Conservation (phyloP, 2,797 vertebrate genomes). For the Sebastes cheni region DNA sequence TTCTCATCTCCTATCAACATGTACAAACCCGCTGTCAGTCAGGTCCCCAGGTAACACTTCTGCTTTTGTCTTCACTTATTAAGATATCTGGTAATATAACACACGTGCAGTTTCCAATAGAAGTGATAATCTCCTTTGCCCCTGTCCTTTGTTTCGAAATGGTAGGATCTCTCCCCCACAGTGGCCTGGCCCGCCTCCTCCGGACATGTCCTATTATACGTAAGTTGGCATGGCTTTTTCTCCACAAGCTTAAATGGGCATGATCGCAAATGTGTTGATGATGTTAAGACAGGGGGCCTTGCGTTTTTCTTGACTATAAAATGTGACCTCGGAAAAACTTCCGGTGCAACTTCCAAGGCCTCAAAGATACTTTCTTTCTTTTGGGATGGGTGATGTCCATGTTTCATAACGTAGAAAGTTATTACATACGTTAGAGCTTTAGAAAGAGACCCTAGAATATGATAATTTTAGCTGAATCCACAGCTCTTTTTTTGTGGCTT, state of each 20-base stretch:
- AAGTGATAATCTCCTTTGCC: slow-evolving; percentile 33
- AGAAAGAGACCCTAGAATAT: not conserved
- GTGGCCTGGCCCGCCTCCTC: slow-evolving; percentile 74
- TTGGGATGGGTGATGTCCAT: slow-evolving; percentile 8
- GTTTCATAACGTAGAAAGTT: not conserved
- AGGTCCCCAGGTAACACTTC: slow-evolving; percentile 69
- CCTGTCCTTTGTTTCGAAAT: slow-evolving; percentile 67
- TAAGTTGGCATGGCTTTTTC: slow-evolving; percentile 75
- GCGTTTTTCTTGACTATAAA: slow-evolving; percentile 24
- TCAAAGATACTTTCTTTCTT: not conserved
- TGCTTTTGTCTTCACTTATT: not conserved
- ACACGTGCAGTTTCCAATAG: not conserved
- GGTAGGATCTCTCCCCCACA: slow-evolving; percentile 83
- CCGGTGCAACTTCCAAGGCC: slow-evolving; percentile 14
- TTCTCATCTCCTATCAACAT: slow-evolving; percentile 90
- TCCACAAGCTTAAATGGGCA: slow-evolving; percentile 25
- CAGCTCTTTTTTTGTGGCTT: not conserved
- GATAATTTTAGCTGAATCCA: not conserved
- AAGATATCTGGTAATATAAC: not conserved
- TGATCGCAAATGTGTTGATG: slow-evolving; percentile 37
- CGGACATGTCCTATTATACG: slow-evolving; percentile 83
- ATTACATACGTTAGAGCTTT: not conserved
- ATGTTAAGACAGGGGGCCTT: slow-evolving; percentile 1
- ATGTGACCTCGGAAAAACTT: no score
- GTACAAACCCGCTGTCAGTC: slow-evolving; percentile 86